phyloP scores from a whole-genome alignment of 2,888 invertebrate species.

The Notodonta ziczac region DNA sequence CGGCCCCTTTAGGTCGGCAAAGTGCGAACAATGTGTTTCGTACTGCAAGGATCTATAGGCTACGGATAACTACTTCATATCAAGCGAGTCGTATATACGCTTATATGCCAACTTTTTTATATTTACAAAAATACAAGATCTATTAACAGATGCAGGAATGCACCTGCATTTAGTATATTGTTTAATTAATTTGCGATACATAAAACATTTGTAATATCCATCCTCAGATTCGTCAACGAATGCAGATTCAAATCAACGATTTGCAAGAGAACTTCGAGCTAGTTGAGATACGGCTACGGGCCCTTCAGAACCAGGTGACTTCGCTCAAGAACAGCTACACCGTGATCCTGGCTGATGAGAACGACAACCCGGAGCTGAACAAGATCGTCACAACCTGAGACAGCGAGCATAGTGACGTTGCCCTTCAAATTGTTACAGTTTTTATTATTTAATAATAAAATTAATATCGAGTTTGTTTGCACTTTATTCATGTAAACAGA shows the following conservation, averaged over 20 bases:
- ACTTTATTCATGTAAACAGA: not conserved
- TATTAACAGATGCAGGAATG: too few species aligned
- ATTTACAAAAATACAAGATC: too few species aligned
- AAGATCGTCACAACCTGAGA: constrained; percentile 22
- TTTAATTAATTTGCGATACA: too few species aligned
- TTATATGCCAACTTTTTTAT: too few species aligned
- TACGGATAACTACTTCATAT: too few species aligned
- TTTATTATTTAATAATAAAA: not conserved
- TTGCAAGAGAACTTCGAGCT: constrained; percentile 88
- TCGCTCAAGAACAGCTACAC: constrained; percentile 82
- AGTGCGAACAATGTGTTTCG: too few species aligned
- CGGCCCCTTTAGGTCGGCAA: too few species aligned
- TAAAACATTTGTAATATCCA: not conserved
- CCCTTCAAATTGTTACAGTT: not conserved
- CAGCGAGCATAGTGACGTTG: not conserved
- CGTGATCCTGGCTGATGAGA: constrained; percentile 56
- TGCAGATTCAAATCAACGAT: constrained; percentile 87
- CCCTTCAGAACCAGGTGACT: constrained; percentile 86
- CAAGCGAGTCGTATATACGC: too few species aligned
- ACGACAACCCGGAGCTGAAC: constrained; percentile 40
- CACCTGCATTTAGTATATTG: too few species aligned
- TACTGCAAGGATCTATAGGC: too few species aligned
- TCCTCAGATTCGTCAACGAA: constrained; percentile 86
- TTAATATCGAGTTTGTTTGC: not conserved
- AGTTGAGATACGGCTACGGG: constrained; percentile 86